A percentile compares a stretch with the other conserved stretches of the same genome.
These are phyloP conservation scores for Gryllus bimaculatus DNA, from an alignment of 1,140 invertebrate genomes.

Conservation along the genomic window DNA sequence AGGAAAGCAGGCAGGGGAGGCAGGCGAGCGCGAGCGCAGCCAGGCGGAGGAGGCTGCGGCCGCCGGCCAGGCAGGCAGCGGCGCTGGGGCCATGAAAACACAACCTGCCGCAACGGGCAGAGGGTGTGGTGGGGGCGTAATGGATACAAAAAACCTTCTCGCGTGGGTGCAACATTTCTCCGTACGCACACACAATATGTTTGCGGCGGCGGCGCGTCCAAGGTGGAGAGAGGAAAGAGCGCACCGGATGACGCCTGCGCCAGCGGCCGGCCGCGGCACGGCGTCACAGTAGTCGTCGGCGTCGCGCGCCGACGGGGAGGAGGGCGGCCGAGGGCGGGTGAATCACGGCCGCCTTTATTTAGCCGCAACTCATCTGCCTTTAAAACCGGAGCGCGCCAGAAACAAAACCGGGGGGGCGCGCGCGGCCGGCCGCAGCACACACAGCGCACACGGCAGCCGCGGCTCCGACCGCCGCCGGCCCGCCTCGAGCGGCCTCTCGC, in stretches of 20 bases:
- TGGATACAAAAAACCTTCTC: not conserved
- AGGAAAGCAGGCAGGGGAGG: not conserved
- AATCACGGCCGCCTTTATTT: conserved; percentile 1
- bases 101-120: not conserved
- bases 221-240: not conserved
- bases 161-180: not conserved
- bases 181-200: not conserved
- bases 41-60: not conserved
- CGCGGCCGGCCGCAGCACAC: not conserved
- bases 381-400: not conserved
- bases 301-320: not conserved
- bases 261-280: too few species aligned
- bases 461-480: not conserved
- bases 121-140: not conserved
- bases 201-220: not conserved
- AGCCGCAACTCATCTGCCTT: not conserved
- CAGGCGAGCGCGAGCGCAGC: not conserved
- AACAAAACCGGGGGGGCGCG: not conserved
- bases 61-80: too few species aligned
- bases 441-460: not conserved
- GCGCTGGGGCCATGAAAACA: not conserved
- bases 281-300: too few species aligned
- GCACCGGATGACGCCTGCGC: too few species aligned
- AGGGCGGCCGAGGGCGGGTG: not conserved
- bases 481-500: too few species aligned